Percentiles rank a stretch among this genome's conserved stretches.
Evolutionary conservation across 2,888 invertebrate species (phyloP).

Genomic region (Mimas tiliae): DNA sequence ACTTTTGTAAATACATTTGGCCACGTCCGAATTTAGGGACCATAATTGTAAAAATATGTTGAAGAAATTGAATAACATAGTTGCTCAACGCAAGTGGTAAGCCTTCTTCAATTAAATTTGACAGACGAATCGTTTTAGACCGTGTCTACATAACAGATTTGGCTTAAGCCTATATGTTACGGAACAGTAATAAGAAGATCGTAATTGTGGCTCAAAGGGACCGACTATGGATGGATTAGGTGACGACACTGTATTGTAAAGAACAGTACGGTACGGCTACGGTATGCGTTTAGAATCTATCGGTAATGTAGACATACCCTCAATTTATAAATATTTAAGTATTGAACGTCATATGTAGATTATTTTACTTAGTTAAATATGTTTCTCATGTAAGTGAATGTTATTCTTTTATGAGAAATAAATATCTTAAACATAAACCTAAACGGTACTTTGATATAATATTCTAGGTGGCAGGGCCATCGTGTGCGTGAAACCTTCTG

Average conservation of each 20-base stretch:
- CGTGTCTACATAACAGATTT: constrained; percentile 76
- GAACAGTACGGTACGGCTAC: constrained; percentile 8
- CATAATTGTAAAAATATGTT: background rate
- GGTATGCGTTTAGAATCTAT: too few relatives aligned
- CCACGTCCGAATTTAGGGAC: background rate
- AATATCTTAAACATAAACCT: too few relatives aligned
- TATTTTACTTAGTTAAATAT: too few relatives aligned
- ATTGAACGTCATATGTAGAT: too few relatives aligned
- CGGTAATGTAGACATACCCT: too few relatives aligned
- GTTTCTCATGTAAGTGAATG: too few relatives aligned
- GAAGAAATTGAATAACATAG: background rate
- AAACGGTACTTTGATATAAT: too few relatives aligned
- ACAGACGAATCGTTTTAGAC: constrained; percentile 56
- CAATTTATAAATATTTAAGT: too few relatives aligned
- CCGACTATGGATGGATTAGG: constrained; percentile 57
- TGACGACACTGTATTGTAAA: constrained; percentile 29
- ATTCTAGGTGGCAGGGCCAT: too few relatives aligned
- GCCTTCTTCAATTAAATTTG: constrained; percentile 36
- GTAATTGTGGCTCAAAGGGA: constrained; percentile 75
- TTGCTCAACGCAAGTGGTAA: constrained; percentile 5
- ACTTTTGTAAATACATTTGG: too few relatives aligned
- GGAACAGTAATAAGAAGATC: constrained; percentile 69
- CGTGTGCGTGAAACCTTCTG: too few relatives aligned
- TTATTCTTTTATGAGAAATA: too few relatives aligned
- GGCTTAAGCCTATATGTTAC: constrained; percentile 70